Conservation (phyloP, 2,888 invertebrate genomes). For the Poecilus cupreus region DNA sequence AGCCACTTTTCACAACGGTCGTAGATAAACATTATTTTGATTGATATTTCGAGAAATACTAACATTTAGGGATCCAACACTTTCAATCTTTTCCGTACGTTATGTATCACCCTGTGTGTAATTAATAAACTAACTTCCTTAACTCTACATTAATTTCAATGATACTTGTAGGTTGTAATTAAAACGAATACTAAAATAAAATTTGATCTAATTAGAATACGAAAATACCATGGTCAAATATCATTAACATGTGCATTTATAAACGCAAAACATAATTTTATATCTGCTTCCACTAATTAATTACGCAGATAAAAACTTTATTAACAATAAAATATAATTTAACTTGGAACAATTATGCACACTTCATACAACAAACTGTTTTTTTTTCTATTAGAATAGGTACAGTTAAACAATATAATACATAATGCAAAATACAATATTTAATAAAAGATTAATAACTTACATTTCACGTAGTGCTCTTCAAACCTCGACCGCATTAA, state of each 20-base stretch:
- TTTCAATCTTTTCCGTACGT: no score
- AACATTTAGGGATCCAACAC: no score
- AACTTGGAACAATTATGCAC: not conserved
- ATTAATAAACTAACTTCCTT: slow-evolving; percentile 6
- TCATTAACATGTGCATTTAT: slow-evolving; percentile 2
- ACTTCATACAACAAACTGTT: not conserved
- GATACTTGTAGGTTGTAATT: not conserved
- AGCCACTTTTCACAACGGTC: no score
- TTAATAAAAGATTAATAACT: slow-evolving; percentile 70
- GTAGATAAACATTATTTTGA: no score
- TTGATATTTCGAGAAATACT: no score
- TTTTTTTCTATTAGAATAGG: not conserved
- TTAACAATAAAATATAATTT: slow-evolving; percentile 1
- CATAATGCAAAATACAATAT: no score
- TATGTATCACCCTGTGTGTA: no score
- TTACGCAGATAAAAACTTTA: not conserved
- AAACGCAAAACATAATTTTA: not conserved
- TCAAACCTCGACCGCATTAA: slow-evolving; percentile 93
- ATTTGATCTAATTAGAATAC: slow-evolving; percentile 28
- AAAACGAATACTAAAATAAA: not conserved
- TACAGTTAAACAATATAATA: not conserved
- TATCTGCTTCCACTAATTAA: not conserved
- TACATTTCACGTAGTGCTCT: slow-evolving; percentile 94
- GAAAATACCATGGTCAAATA: slow-evolving; percentile 4
- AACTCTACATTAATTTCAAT: not conserved